Conservation (phyloP, 2,113 vertebrate genomes). For the Mixornis gularis region DNA sequence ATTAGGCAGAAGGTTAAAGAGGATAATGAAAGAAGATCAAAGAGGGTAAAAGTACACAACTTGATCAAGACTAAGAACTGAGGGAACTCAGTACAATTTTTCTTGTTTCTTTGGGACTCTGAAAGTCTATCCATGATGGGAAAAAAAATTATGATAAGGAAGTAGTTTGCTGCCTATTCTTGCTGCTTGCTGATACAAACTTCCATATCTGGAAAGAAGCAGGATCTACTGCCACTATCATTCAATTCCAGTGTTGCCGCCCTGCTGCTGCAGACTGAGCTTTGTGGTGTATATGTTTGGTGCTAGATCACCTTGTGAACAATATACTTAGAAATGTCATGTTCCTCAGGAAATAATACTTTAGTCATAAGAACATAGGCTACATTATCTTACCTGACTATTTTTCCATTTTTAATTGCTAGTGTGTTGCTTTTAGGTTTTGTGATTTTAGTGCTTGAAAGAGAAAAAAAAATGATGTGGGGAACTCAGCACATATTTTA, state of each 20-base stretch:
- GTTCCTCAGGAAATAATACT: background rate
- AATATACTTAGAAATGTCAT: background rate
- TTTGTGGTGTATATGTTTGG: background rate
- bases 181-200: background rate
- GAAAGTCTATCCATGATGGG: background rate
- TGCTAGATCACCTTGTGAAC: background rate
- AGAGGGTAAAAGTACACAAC: background rate
- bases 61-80: background rate
- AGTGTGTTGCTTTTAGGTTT: background rate
- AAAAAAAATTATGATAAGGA: background rate
- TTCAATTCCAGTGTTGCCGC: background rate
- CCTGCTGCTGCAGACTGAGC: background rate
- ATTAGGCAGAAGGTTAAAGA: background rate
- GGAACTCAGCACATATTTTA: background rate
- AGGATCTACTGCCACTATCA: background rate
- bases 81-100: background rate
- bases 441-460: background rate
- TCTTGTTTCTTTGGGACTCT: background rate
- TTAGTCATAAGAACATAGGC: background rate
- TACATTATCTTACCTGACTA: background rate
- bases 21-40: background rate
- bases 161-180: background rate
- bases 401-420: background rate
- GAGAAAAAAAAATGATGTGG: background rate
- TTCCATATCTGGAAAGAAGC: background rate